These are phyloP conservation scores for Allacma fusca DNA, from an alignment of 2,888 invertebrate species.

Conservation along the genomic window DNA sequence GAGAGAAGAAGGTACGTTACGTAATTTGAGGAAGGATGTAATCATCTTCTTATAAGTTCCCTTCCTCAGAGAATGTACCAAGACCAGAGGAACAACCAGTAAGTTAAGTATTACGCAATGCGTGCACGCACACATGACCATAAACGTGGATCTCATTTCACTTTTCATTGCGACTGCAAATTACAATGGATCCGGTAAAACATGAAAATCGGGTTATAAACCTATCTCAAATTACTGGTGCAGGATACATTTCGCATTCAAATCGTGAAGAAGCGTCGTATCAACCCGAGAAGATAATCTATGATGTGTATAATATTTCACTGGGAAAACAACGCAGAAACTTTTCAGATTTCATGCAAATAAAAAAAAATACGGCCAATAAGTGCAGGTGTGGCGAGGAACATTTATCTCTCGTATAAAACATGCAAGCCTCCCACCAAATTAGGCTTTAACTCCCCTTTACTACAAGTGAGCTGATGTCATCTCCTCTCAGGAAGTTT, in stretches of 20 bases:
- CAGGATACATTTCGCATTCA: not conserved
- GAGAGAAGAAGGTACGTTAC: not conserved
- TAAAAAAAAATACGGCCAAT: too few relatives aligned
- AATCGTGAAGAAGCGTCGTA: not conserved
- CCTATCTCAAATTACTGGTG: not conserved
- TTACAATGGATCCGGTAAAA: not conserved
- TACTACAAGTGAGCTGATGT: too few relatives aligned
- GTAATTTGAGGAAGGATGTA: constrained; percentile 16
- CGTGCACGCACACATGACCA: constrained; percentile 10
- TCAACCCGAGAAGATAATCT: too few relatives aligned
- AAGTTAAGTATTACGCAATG: not conserved
- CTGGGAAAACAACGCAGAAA: too few relatives aligned
- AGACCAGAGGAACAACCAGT: not conserved
- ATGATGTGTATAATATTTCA: too few relatives aligned
- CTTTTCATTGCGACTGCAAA: constrained; percentile 4
- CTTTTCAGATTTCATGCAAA: too few relatives aligned
- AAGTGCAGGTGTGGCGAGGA: too few relatives aligned
- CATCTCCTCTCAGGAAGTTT: too few relatives aligned
- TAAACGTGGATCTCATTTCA: not conserved
- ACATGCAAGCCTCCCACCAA: too few relatives aligned
- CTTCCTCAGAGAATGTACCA: too few relatives aligned
- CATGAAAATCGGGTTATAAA: constrained; percentile 16
- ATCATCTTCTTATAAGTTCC: not conserved
- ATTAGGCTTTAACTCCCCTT: too few relatives aligned
- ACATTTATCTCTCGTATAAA: too few relatives aligned